These are phyloP conservation scores for Cheracebus regulus DNA, from an alignment of 2,797 vertebrate genomes.

Conservation along the genomic window DNA sequence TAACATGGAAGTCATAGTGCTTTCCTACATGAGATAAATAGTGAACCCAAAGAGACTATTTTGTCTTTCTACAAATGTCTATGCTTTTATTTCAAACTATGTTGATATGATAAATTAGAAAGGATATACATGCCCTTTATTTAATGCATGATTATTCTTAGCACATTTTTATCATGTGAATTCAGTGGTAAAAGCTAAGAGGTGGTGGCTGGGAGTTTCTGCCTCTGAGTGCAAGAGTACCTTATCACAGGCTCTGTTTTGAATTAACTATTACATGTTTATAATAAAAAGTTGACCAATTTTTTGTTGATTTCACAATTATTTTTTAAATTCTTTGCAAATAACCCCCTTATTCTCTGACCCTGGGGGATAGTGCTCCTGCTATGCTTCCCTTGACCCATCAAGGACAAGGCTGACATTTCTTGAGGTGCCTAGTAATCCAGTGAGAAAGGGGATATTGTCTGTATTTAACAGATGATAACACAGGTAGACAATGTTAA, in stretches of 20 bases:
- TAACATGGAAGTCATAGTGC: neutral
- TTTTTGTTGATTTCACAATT: neutral
- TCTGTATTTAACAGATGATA: neutral
- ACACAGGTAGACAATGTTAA: neutral
- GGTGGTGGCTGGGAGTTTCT: neutral
- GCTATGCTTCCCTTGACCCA: neutral
- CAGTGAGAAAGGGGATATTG: neutral
- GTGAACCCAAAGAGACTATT: neutral
- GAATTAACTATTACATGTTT: neutral
- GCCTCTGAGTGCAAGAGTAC: neutral
- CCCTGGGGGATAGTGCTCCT: rapidly evolving
- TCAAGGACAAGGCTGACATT: neutral
- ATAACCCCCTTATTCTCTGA: neutral
- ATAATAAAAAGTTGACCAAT: neutral
- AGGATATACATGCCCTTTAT: neutral
- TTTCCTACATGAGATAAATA: neutral
- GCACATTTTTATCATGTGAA: neutral
- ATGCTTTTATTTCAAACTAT: slow-evolving; percentile 13
- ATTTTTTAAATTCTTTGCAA: neutral
- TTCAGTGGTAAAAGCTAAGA: neutral
- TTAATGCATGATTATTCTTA: neutral
- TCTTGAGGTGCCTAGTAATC: neutral
- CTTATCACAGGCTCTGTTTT: neutral
- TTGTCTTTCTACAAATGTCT: neutral
- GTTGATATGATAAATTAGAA: neutral